Conservation (phyloP, 2,888 invertebrate species). For the Petrophora chlorosata region DNA sequence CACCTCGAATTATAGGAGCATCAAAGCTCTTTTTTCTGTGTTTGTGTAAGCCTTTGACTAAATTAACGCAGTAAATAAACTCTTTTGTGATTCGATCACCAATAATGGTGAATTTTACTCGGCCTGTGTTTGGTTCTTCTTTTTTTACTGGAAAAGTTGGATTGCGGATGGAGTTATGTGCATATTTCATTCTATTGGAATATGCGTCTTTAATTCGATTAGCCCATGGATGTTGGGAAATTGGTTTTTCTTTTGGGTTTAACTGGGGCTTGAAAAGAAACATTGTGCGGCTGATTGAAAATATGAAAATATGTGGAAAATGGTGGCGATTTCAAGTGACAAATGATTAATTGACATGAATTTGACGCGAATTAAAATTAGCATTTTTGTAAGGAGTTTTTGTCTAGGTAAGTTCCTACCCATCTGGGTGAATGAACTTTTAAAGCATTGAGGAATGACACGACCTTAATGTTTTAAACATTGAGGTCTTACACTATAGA, state of each 20-base stretch:
- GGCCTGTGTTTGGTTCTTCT: conserved; percentile 37
- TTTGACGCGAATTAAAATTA: no score
- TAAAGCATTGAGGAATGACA: no score
- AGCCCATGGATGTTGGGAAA: conserved; percentile 63
- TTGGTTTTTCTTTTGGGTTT: conserved; percentile 37
- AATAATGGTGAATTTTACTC: conserved; percentile 60
- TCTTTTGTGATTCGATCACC: conserved; percentile 66
- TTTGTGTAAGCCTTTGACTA: conserved; percentile 64
- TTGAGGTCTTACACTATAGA: no score
- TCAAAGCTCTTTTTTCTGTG: conserved; percentile 60
- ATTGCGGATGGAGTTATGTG: conserved; percentile 67
- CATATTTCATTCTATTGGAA: conserved; percentile 52
- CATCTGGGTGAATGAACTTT: no score
- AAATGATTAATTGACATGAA: no score
- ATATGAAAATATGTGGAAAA: no score
- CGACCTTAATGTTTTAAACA: no score
- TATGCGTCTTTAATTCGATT: conserved; percentile 53
- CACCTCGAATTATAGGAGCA: conserved; percentile 65
- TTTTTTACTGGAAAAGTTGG: conserved; percentile 55
- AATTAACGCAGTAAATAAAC: conserved; percentile 62
- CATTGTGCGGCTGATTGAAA: conserved; percentile 29
- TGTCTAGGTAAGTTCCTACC: no score
- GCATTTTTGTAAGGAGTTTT: no score
- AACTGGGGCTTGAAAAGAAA: conserved; percentile 44
- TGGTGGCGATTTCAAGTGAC: no score